Base-by-base conservation (phyloP, 2,113 vertebrate species). In the Hydrochoerus hydrochaeris region DNA sequence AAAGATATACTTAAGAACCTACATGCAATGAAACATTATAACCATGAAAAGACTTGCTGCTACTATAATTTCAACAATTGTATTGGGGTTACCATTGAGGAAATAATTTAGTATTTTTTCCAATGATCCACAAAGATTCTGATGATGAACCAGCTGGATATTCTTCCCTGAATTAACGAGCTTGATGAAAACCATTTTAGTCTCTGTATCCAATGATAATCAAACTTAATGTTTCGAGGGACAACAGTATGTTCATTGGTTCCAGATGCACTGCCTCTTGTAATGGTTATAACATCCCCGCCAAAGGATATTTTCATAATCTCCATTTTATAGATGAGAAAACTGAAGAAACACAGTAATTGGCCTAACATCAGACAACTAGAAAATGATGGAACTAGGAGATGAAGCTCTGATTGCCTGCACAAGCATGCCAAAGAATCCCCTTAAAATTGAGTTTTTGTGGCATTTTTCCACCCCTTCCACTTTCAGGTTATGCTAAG, bases 1-100 rank as follows among this genome's bases (percentile, higher is more conserved):
- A 93, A 97, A 91, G 83, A 95, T 92, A 75, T 95, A 95, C 82
- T 96, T 96, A 94, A 95, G 91, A 97, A 93, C 58, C 41, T 93
- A 78, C 69, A 71, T 93, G n/a, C 83, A 57, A 84, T 44, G 81
- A 81, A 94, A 91, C 84, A 93, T 96, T 94, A 85, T n/a, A 96
- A 91, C 69, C 71, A 91, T 85, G 63, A 91, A 96, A 35, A 83
- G 82, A 95, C 89, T 85, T 91, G 49, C 67, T 91, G 24, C 84
- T 89, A 52, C 63, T 82, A 8, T 19, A 92, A 94, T 96, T 95
- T 92, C 71, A 96, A 78, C 77, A 82, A 93, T 90, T 93, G 35
- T 57, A 57, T 83, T 97, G 84, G 32, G 52, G 89, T 97, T 94
- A 65, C 67, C 52, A 77, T 81, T 95, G 19, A 89, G 28, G 28